Evolutionary conservation across 2,113 vertebrate species (phyloP), one percentile per base, ranked within the genome.

Genomic region (Athene noctua): DNA sequence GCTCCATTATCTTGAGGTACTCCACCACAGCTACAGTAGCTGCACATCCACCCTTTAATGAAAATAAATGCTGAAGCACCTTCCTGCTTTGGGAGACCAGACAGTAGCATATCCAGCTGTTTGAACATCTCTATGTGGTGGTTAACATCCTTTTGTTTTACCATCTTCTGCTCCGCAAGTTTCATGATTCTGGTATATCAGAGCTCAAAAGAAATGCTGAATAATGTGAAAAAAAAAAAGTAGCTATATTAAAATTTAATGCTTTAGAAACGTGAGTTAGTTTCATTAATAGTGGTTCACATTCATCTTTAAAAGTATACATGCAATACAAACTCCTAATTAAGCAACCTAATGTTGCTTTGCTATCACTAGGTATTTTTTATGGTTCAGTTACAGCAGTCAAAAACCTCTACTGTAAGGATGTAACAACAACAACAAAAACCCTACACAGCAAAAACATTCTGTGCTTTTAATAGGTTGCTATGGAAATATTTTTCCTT

Each of bases 401-500:
- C 74, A 94, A 83, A 94, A 78, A 51, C 19, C 52, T 90, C 42
- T 46, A 15, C 55, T 55, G 38, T 9, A 90, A 80, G 44, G 61
- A 81, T 62, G 26, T 36, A 90, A 86, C 38, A 92, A 47, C 16
- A 92, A 61, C 71, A 84, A 73, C 18, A 88, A 58, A 34, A 84
- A 9, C 22, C 18, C 47, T 25, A 34, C 51, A 30, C 7, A 90
- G 68, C 46, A 95, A 79, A 95, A 88, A 58, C 57, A 61, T 79
- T 74, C 65, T 55, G 32, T 87, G 86, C 62, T 96, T 92, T 90
- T 75, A 92, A 93, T 40, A 83, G 67, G 92, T 96, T 97, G 90
- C 93, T 90, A 94, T 93, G 88, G 93, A 96, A 95, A 95, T 94
- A 71, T 84, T 94, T 91, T 86, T 84, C 46, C 9, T 83, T 74